These are phyloP conservation scores for Tyria jacobaeae DNA, from an alignment of 2,888 invertebrate species.

Conservation along the genomic window DNA sequence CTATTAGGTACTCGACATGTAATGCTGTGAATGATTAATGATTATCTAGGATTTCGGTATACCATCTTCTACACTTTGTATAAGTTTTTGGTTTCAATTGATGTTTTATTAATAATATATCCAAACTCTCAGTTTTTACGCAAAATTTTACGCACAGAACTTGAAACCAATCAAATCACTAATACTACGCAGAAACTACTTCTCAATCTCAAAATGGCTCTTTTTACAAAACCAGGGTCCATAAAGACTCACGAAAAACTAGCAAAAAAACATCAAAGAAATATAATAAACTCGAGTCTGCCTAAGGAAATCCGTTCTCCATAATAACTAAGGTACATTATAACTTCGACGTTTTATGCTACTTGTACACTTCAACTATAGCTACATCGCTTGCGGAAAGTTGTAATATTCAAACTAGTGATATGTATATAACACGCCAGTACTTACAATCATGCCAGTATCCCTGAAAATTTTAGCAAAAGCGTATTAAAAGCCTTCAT, in stretches of 20 bases:
- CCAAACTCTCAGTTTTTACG: background rate
- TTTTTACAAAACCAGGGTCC: slow-evolving; percentile 19
- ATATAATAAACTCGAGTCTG: slow-evolving; percentile 65
- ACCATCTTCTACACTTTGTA: too few species aligned
- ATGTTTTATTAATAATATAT: background rate
- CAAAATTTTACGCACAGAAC: slow-evolving; percentile 1
- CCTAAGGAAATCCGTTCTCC: slow-evolving; percentile 62
- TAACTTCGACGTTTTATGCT: slow-evolving; percentile 50
- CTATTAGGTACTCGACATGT: too few species aligned
- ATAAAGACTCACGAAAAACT: slow-evolving; percentile 40
- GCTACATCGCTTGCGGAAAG: background rate
- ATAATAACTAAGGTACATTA: slow-evolving; percentile 65
- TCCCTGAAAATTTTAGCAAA: too few species aligned
- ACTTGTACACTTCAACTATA: background rate
- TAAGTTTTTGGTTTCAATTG: background rate
- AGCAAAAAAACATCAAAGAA: slow-evolving; percentile 62
- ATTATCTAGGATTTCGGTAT: too few species aligned
- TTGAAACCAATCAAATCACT: slow-evolving; percentile 12
- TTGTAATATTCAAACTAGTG: too few species aligned
- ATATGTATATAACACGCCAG: too few species aligned
- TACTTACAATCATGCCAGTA: too few species aligned
- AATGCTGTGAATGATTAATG: too few species aligned
- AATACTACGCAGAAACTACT: slow-evolving; percentile 10
- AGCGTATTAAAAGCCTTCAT: too few species aligned
- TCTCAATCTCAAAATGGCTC: slow-evolving; percentile 19